Base-by-base conservation (phyloP, 1,140 invertebrate species). In the Drosophila sturtevanti region DNA sequence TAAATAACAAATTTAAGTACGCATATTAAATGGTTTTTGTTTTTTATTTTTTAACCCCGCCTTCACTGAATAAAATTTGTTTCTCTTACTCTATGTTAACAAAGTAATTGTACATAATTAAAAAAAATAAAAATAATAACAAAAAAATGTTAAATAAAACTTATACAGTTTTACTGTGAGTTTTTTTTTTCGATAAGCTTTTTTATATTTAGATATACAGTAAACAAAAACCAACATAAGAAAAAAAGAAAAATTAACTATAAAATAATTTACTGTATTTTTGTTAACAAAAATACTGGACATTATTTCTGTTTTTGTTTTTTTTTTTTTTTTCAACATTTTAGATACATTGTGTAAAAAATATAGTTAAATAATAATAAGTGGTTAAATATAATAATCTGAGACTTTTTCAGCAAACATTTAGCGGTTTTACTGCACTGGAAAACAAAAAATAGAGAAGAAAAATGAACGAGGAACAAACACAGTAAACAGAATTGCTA, bases 341-440 rank as follows among this genome's bases (percentile, higher is more conserved):
- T 38, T 59, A 60, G 58, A 22, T 37, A 60, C 38, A 60, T 60
- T 60, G 21, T 60, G 35, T 41, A 41, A 22, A 38, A 60, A 41
- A 1, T 24, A 16, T 35, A 21, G 7, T 0, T 31, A 58, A 58
- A 58, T 12, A 31, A 31, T 27, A 27, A 27, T 54, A 35, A 58
- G 12, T 14, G 24, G 1, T n/a, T n/a, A 58, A 37, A 14, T 4
- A 0, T 4, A 1, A 31, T 58, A 10, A 55, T 35, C 7, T 3
- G 14, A 58, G 24, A 34, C 10, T 48, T 21, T 58, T 11, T 14
- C 21, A 51, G 21, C 54, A 22, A 34, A 56, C 54, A 56, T 22
- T 56, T 56, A 22, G 54, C 54, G 54, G 27, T 56, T 56, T 56
- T 56, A 35, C 54, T 56, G 27, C 24, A 56, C 24, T 56, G 27